Base-by-base conservation (phyloP, 2,113 vertebrate species). In the Centrocercus urophasianus region DNA sequence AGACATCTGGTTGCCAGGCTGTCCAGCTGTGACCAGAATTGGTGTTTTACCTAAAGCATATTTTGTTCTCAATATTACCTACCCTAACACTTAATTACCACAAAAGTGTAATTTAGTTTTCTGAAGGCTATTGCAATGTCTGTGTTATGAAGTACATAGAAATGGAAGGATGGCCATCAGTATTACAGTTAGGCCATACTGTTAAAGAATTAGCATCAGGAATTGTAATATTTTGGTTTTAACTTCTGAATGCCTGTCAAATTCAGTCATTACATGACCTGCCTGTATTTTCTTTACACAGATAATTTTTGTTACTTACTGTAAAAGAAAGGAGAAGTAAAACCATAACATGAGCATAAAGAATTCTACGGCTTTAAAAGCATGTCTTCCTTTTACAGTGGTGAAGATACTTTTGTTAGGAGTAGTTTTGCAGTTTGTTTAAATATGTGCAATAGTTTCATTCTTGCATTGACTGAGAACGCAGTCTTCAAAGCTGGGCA, bases 41-140 rank as follows among this genome's bases (percentile, higher is more conserved):
- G 10, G 12, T n/a, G 22, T 27, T 91, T 94, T 96, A 79, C 40
- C 63, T 90, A 59, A 79, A 89, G 6, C 9, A 48, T n/a, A 40
- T 8, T 87, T 94, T 93, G 94, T 77, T 79, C 83, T 96, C 81
- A 85, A 77, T 17, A 48, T 2, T 24, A 92, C 79, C 88, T 78
- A 36, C 30, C 95, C 56, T 75, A 87, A 92, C 81, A 88, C 60
- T 77, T 96, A 57, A 88, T 92, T 93, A 93, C 47, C 78, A 60
- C 16, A 93, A 94, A 95, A 61, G 5, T 88, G 11, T 73, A 86
- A 27, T 66, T 67, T 91, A 28, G 57, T 76, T 94, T 93, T 52
- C 57, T 72, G 19, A 92, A 90, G 61, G 42, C 36, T 76, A 15
- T 93, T 94, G 47, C 54, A 64, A 80, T 81, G 71, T 96, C 52